Base-by-base conservation (phyloP, 2,797 vertebrate genomes). In the Thunnus albacares region DNA sequence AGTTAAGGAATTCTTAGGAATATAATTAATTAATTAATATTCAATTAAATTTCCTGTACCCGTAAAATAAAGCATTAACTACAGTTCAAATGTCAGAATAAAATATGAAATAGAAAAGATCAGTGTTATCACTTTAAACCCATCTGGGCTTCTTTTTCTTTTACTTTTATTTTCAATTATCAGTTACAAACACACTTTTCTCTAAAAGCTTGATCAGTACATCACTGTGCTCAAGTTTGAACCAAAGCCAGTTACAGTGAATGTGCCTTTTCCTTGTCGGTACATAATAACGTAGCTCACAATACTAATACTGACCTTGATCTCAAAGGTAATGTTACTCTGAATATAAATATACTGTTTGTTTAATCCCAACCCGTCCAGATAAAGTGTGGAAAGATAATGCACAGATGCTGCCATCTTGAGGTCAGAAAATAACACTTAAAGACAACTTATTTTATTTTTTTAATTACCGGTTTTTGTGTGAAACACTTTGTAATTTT, bases 331-430 rank as follows among this genome's bases (percentile, higher is more conserved):
- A 12, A 62, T 57, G 38, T 33, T 41, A 41, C 14, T 4, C 17
- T 41, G 41, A 14, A 0, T 67, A 55, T 56, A 35, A 62, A 56
- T 17, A 64, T 6, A 14, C 0, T 12, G 6, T 20, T 61, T 20
- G 18, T 63, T 52, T 43, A 26, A 63, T 7, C 22, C 10, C 17
- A 52, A 65, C 10, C 3, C 6, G 5, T 5, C 45, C 11, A 24
- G 24, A 24, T 24, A 18, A 35, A 9, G 20, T 61, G 26, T 76
- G 22, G 24, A 38, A 28, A n/a, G 22, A 60, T 47, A 28, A 45
- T 28, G 66, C 60, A 52, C 26, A 33, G 30, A 52, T 38, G 47
- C 43, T 56, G 57, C 73, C 78, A 84, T 38, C 55, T 66, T 45
- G 30, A 35, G 65, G 5, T 47, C 26, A 52, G 24, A 56, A 17